Base-by-base conservation (phyloP, 2,797 vertebrate species). In the Muscicapa comitata region DNA sequence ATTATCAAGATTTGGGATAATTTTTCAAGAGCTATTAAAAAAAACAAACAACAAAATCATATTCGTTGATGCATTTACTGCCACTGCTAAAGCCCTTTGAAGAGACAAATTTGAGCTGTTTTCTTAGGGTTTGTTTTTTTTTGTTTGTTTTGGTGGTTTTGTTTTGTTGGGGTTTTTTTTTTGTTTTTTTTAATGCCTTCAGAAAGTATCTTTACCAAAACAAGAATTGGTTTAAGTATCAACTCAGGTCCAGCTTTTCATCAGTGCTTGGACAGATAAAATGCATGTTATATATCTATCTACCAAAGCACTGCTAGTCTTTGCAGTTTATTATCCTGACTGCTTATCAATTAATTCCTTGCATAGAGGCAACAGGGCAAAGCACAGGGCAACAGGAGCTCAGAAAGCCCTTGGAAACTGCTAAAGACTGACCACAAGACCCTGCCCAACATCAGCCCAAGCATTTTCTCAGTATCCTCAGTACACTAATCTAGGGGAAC, bases 241-340 rank as follows among this genome's bases (percentile, higher is more conserved):
- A 62, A 2, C 48, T 74, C 38, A 10, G 9, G 3, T 68, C 7
- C 24, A 38, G 25, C 10, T 80, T 75, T 40, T 66, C 65, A 66
- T 23, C 16, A 25, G 21, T 20, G 14, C 12, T 58, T 51, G 10
- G 43, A 68, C 43, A 50, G 38, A 54, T 23, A 6, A 66, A 43
- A 78, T 6, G 6, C 7, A 17, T 8, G 0, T 13, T 71, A 5
- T 7, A 7, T 13, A 47, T 4, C 8, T 23, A 29, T 9, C 29
- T 31, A 58, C 21, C 16, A 59, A 71, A 65, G 35, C 20, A 62
- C 1, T 66, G 4, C 15, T 48, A 29, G 6, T 13, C n/a, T 66
- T 35, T 29, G 26, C 18, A 40, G 40, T 66, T 75, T 25, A 23
- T 38, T 19, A 31, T n/a, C n/a, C 47, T 62, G 28, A 21, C 9